Evolutionary conservation across 2,888 invertebrate species (phyloP), one percentile per base, ranked within the genome.

Genomic region (Drosophila mulleri): DNA sequence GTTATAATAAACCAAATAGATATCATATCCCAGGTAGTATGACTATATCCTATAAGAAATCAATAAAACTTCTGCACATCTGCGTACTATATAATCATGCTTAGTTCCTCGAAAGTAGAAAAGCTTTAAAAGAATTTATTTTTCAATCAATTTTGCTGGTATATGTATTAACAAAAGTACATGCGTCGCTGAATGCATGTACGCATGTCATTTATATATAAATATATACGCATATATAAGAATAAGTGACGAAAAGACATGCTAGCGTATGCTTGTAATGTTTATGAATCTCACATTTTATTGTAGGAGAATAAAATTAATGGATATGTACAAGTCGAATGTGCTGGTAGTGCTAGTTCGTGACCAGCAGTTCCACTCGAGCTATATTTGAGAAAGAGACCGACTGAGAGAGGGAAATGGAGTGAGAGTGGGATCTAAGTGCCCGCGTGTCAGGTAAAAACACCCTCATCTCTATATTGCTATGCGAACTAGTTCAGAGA

Each of bases 251-350:
- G 57, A 20, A 50, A 53, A 60, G 63, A 48, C 66, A 58, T 70
- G 83, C 70, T 68, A 81, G 82, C 63, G 72, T 76, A 83, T 58
- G 50, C 58, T 58, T 77, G 83, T 82, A 67, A 83, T 84, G 84
- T 88, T 87, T 82, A 78, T 74, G 67, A 80, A 82, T 61, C 85
- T 82, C 83, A 90, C 90, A 90, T 83, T 91, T 91, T 92, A 91
- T 91, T 88, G 91, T 88, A 84, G 78, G 75, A 87, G 90, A 90
- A 91, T 91, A 91, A 91, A 92, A 88, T 91, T 90, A 92, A 92
- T 92, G 92, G 91, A 92, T 90, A 90, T 91, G 90, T 90, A 88
- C 85, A 85, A 82, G 87, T 83, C 83, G 71, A 81, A 78, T 75
- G 76, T 88, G 86, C 82, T 82, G 87, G 82, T 77, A 86, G 71